Conservation (phyloP, 1,140 invertebrate species). For the Euglossa dilemma region DNA sequence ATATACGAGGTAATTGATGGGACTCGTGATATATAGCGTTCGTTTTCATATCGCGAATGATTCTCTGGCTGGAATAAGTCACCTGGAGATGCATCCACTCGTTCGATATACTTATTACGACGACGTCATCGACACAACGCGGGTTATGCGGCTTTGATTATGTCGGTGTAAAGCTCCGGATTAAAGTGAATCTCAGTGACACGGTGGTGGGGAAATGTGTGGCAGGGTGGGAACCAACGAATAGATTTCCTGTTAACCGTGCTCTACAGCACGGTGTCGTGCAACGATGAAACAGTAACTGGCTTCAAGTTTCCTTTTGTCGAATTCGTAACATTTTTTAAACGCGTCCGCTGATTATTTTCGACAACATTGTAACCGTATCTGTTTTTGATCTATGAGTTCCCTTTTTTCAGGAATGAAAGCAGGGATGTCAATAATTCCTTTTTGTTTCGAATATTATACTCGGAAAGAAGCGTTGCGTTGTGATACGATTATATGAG, state of each 20-base stretch:
- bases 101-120: slow-evolving; percentile 10
- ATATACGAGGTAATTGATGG: slow-evolving; percentile 38
- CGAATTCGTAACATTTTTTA: no score
- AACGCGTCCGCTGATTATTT: no score
- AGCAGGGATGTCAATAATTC: no score
- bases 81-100: not conserved
- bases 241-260: not conserved
- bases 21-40: not conserved
- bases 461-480: no score
- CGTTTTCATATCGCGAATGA: not conserved
- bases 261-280: not conserved
- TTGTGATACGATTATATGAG: no score
- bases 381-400: no score
- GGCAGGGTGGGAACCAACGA: not conserved
- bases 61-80: not conserved
- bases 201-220: no score
- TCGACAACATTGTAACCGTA: no score
- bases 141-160: not conserved
- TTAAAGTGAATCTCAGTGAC: not conserved
- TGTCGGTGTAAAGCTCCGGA: not conserved
- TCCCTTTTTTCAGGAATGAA: no score
- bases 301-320: no score
- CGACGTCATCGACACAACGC: not conserved
- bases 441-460: no score
- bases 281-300: no score